Evolutionary conservation across 1,140 invertebrate genomes (phyloP), one percentile per base, ranked within the genome.

Genomic region (Drepana arcuata): DNA sequence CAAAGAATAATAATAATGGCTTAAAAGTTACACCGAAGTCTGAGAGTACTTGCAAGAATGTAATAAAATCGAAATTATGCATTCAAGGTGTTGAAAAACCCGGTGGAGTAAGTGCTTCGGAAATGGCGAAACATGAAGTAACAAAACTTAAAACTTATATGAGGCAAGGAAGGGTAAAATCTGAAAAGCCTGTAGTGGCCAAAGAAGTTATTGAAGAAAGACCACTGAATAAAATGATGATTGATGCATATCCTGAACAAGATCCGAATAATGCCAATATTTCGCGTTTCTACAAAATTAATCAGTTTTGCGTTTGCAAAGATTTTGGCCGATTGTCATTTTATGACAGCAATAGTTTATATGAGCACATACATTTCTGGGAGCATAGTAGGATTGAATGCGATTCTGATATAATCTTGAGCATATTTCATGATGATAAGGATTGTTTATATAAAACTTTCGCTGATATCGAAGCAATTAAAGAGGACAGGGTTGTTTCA

Each of bases 61-160:
- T n/a, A 34, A 41, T 33, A 10, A 58, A 65, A 34, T 61, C 67
- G 2, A 77, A 77, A 55, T 51, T 59, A 36, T 58, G 52, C 34
- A 65, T 71, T 33, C 77, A 81, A 48, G 78, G 81, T 23, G 74
- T 84, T 26, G 81, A 84, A 61, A 81, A 84, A 49, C 77, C 79
- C 32, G 78, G 78, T 62, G 81, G 81, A 49, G 26, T 31, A 44
- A 38, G 12, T 10, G 11, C 29, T 13, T 16, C 13, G 29, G 16
- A 46, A 29, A 49, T 23, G 28, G 18, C n/a, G n/a, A n/a, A n/a
- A n/a, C n/a, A 28, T 21, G 11, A 43, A 29, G 16, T 38, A 14
- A 23, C 12, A 29, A 48, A 48, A 30, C 21, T 36, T 14, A 47
- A 34, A 47, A 51, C 58, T 30, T 51, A 60, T 48, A 45, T 54